Evolutionary conservation across 2,888 invertebrate species (phyloP).

Genomic region (Hydriomena furcata): DNA sequence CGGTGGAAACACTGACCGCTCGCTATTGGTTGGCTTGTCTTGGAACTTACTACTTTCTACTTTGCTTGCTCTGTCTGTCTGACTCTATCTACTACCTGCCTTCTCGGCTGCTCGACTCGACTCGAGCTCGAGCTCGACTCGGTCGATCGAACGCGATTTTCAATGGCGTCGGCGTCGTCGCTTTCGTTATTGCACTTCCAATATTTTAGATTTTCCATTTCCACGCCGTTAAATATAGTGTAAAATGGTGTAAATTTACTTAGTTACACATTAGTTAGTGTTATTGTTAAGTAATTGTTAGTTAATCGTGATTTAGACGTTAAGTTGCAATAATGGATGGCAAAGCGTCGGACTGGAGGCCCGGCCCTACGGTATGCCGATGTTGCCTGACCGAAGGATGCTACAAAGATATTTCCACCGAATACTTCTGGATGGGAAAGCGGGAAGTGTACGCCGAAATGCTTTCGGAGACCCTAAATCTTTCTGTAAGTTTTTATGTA

Average conservation of each 20-base stretch:
- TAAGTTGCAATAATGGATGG: conserved; percentile 61
- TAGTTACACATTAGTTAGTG: conserved; percentile 35
- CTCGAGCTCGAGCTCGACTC: too few relatives aligned
- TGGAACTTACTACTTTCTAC: too few relatives aligned
- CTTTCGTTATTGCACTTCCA: conserved; percentile 6
- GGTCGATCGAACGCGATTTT: too few relatives aligned
- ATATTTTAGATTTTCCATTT: conserved; percentile 7
- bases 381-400: conserved; percentile 76
- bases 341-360: conserved; percentile 70
- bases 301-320: conserved; percentile 52
- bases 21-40: too few relatives aligned
- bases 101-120: too few relatives aligned
- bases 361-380: conserved; percentile 73
- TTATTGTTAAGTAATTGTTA: conserved; percentile 42
- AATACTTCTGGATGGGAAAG: conserved; percentile 81
- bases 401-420: conserved; percentile 78
- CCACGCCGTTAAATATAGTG: conserved; percentile 5
- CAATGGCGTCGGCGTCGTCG: conserved; percentile 33
- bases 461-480: conserved; percentile 65
- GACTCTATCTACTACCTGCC: too few relatives aligned
- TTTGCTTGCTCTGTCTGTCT: too few relatives aligned
- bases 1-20: too few relatives aligned
- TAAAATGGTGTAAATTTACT: conserved; percentile 30
- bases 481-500: conserved; percentile 54
- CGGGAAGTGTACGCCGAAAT: conserved; percentile 76